Percentiles rank a stretch among this genome's conserved stretches.
These are phyloP conservation scores for Phallusia fumigata DNA, from an alignment of 23 tunicate genomes.

Conservation along the genomic window DNA sequence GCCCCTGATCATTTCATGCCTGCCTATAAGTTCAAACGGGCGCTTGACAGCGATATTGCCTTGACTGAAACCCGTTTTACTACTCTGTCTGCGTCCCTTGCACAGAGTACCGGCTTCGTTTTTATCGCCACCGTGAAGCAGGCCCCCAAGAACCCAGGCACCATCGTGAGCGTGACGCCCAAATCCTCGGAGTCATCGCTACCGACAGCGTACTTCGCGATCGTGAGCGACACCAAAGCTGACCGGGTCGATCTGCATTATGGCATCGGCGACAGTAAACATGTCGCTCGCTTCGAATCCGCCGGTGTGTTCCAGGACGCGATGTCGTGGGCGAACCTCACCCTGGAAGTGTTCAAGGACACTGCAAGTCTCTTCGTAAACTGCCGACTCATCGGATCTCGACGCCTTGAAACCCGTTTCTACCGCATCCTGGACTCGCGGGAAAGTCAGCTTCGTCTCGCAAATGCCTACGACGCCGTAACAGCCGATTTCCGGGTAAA, in stretches of 20 bases:
- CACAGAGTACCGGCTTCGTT: slow-evolving; percentile 17
- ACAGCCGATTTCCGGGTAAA: slow-evolving; percentile 17
- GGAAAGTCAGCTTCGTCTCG: slow-evolving; percentile 31
- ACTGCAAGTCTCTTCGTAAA: slow-evolving; percentile 38
- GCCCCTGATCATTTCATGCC: slow-evolving; percentile 43
- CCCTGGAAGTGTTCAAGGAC: slow-evolving; percentile 31
- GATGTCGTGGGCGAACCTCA: slow-evolving; percentile 27
- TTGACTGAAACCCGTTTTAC: slow-evolving; percentile 24
- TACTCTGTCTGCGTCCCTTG: slow-evolving; percentile 32
- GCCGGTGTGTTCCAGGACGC: background rate
- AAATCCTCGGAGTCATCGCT: background rate
- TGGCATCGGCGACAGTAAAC: background rate
- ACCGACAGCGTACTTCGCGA: slow-evolving; percentile 20
- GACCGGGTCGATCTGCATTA: slow-evolving; percentile 33
- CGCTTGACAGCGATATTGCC: slow-evolving; percentile 9
- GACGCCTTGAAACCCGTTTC: slow-evolving; percentile 14
- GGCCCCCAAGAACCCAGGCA: slow-evolving; percentile 37
- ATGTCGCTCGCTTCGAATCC: slow-evolving; percentile 9
- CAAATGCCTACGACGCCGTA: slow-evolving; percentile 8
- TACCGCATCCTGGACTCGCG: slow-evolving; percentile 38
- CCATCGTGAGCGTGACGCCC: slow-evolving; percentile 32
- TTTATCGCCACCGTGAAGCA: slow-evolving; percentile 53
- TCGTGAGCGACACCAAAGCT: slow-evolving; percentile 31
- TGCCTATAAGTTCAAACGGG: slow-evolving; percentile 36
- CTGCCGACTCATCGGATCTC: slow-evolving; percentile 30